phyloP scores from a whole-genome alignment of 2,113 vertebrate species.

The Caranx melampygus region DNA sequence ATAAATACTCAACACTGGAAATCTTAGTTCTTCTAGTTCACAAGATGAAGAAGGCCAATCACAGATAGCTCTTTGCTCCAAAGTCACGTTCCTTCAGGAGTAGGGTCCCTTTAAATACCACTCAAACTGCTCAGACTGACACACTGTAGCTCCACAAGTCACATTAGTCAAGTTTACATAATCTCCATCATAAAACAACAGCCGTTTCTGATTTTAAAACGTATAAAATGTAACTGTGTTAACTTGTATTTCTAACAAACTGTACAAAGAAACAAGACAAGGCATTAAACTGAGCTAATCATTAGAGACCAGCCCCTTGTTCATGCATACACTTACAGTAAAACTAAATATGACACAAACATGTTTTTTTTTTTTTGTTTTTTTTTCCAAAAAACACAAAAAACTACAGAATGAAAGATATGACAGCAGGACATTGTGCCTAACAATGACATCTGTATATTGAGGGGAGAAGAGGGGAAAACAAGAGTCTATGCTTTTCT shows the following conservation, averaged over 20 bases:
- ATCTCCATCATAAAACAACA: constrained; percentile 61
- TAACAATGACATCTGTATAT: constrained; percentile 24
- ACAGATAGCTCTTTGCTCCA: constrained; percentile 71
- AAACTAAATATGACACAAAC: constrained; percentile 52
- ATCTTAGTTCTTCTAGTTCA: constrained; percentile 70
- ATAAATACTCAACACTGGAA: constrained; percentile 76
- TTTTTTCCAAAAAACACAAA: constrained; percentile 23
- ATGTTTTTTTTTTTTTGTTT: constrained; percentile 10
- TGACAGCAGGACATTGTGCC: constrained; percentile 58
- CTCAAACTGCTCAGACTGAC: constrained; percentile 38
- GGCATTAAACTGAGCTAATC: constrained; percentile 60
- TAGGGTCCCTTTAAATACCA: constrained; percentile 76
- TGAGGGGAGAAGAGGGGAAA: too few relatives aligned
- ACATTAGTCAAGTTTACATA: constrained; percentile 63
- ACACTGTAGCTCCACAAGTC: constrained; percentile 39
- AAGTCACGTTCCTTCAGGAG: constrained; percentile 70
- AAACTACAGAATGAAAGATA: constrained; percentile 37
- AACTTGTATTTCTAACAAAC: constrained; percentile 47
- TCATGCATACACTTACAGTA: constrained; percentile 59
- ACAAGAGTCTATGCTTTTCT: constrained; percentile 1
- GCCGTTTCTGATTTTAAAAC: constrained; percentile 53
- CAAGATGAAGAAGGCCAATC: constrained; percentile 75
- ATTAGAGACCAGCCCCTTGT: constrained; percentile 79
- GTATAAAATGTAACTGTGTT: constrained; percentile 60
- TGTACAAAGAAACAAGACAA: constrained; percentile 55